Percentiles rank a stretch among this genome's conserved stretches.
phyloP scores from a whole-genome alignment of 2,888 invertebrate species.

The Eulithis testata region DNA sequence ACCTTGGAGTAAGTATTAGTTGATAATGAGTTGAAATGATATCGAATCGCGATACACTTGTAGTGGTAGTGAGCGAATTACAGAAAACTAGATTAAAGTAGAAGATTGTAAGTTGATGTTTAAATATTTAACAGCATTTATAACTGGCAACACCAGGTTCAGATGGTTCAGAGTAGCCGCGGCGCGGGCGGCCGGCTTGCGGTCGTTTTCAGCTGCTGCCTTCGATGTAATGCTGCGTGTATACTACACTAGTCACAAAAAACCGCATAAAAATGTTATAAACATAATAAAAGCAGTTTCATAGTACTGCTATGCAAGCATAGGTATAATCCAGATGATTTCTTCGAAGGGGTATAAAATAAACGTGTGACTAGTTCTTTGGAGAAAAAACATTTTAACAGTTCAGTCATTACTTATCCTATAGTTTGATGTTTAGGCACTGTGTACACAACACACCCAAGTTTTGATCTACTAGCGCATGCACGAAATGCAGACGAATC shows the following conservation, averaged over 20 bases:
- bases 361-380: too few species aligned
- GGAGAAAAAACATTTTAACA: too few species aligned
- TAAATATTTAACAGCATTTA: slow-evolving; percentile 12
- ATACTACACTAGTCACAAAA: background rate
- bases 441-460: background rate
- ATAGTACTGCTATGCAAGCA: too few species aligned
- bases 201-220: slow-evolving; percentile 50
- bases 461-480: background rate
- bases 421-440: background rate
- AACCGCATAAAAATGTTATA: background rate
- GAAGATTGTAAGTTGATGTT: slow-evolving; percentile 2
- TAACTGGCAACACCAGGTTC: slow-evolving; percentile 26
- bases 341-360: too few species aligned
- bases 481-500: background rate
- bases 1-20: too few species aligned
- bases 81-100: background rate
- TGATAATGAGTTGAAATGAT: too few species aligned
- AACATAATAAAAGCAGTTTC: too few species aligned
- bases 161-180: slow-evolving; percentile 13
- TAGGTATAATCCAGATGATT: too few species aligned
- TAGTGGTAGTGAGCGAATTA: background rate
- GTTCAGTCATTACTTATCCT: too few species aligned
- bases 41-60: background rate
- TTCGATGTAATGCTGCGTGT: slow-evolving; percentile 46
- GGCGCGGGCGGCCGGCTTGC: slow-evolving; percentile 42